Percentiles rank a stretch among this genome's conserved stretches.
Evolutionary conservation across 2,888 invertebrate species (phyloP).

Genomic region (Orthosia gracilis): DNA sequence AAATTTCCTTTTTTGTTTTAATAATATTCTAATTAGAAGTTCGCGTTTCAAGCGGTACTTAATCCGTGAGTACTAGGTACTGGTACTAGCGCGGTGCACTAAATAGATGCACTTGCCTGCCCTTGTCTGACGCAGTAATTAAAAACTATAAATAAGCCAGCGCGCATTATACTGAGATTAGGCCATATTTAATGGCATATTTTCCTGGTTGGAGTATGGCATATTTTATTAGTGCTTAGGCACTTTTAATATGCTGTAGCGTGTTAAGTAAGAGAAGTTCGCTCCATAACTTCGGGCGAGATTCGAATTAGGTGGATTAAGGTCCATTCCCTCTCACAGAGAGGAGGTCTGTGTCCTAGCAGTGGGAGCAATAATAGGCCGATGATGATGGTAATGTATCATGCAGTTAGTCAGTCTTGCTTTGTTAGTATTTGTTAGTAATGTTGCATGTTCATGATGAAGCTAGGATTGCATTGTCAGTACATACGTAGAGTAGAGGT

Average conservation of each 20-base stretch:
- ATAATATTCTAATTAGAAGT: slow-evolving; percentile 52
- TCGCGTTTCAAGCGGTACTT: slow-evolving; percentile 55
- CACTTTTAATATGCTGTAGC: slow-evolving; percentile 24
- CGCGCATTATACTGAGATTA: slow-evolving; percentile 47
- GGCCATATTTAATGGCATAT: slow-evolving; percentile 34
- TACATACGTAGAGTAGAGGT: background rate
- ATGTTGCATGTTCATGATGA: no score
- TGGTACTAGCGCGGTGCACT: slow-evolving; percentile 20
- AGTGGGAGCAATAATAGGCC: no score
- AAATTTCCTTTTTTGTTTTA: slow-evolving; percentile 34
- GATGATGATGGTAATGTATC: no score
- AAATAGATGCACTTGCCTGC: slow-evolving; percentile 39
- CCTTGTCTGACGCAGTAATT: slow-evolving; percentile 52
- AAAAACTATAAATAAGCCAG: slow-evolving; percentile 58
- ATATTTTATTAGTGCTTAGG: slow-evolving; percentile 10
- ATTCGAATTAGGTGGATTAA: background rate
- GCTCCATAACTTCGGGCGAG: background rate
- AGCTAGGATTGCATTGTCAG: background rate
- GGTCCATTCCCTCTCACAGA: no score
- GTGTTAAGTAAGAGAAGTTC: background rate
- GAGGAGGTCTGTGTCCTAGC: no score
- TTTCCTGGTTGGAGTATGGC: background rate
- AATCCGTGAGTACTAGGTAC: background rate
- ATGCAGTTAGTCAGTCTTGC: no score
- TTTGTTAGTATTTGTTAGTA: no score